Conservation (phyloP, 2,888 invertebrate species). For the Sericinus montela region DNA sequence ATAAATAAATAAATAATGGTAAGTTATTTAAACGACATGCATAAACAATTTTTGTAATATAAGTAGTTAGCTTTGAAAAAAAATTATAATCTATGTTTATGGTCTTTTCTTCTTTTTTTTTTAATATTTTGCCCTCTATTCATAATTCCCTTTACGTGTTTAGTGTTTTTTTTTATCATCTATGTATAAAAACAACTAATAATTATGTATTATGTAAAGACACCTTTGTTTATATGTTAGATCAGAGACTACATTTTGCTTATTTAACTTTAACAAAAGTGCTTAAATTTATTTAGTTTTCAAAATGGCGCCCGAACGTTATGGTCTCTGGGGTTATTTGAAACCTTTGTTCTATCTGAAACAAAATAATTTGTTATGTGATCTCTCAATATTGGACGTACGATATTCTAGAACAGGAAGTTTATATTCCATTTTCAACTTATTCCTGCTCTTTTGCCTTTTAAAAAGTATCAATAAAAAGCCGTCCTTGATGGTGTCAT, state of each 20-base stretch:
- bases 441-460: neutral
- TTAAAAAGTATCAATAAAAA: neutral
- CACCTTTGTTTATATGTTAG: too few species aligned
- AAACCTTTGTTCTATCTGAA: neutral
- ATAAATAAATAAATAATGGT: slow-evolving; percentile 38
- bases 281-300: neutral
- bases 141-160: slow-evolving; percentile 3
- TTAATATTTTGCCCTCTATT: slow-evolving; percentile 21
- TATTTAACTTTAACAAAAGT: too few species aligned
- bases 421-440: neutral
- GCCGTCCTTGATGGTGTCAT: slow-evolving; percentile 13
- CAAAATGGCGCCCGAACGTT: slow-evolving; percentile 6
- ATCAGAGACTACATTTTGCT: too few species aligned
- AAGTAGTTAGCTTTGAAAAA: slow-evolving; percentile 72
- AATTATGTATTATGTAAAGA: too few species aligned
- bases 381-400: too few species aligned
- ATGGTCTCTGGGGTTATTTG: neutral
- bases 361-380: neutral
- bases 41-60: slow-evolving; percentile 66
- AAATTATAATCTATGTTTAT: slow-evolving; percentile 38
- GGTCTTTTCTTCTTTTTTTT: slow-evolving; percentile 28
- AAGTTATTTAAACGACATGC: slow-evolving; percentile 65
- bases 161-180: slow-evolving; percentile 3
- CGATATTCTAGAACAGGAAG: neutral
- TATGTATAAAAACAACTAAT: neutral